Base-by-base conservation (phyloP, 1,140 invertebrate genomes). In the Drosophila repletoides region DNA sequence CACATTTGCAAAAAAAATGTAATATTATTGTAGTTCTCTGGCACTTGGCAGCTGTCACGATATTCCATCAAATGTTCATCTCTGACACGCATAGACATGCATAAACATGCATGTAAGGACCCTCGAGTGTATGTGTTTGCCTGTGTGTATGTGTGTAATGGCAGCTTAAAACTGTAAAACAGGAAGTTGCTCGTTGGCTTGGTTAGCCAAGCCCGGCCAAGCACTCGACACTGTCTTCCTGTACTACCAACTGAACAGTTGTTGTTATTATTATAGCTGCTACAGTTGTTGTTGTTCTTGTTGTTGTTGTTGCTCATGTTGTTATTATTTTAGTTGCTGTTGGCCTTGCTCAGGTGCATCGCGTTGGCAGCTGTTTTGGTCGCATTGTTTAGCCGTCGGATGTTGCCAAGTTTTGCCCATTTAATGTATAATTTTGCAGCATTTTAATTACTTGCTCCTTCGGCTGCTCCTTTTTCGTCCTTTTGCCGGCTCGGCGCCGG, bases 111-210 rank as follows among this genome's bases (percentile, higher is more conserved):
- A 73, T 65, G 59, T 22, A 28, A 5, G 5, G 21, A 10, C n/a
- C n/a, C 14, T 17, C 19, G 10, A 15, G 46, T 46, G 14, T 9
- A 17, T 10, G 46, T 52, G 14, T 60, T 29, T 73, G 49, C 61
- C 55, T 21, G 26, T 38, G 28, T 60, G 64, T 76, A 43, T 51
- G 15, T 52, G 43, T 69, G 53, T 48, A 66, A 36, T 48, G 70
- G 70, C 53, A 74, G 75, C 80, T 79, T 84, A 75, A 76, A 84
- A 72, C 52, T 69, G 69, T 76, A 65, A 72, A 84, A 79, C 80
- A 84, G 80, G 80, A 84, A 86, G 81, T 86, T 77, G 75, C 80
- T 84, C 66, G 80, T 84, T 84, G 80, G 80, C 80, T 86, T 84
- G 80, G 80, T 71, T 84, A 84, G 65, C 68, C 80, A 84, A 86